Evolutionary conservation across 2,888 invertebrate genomes (phyloP).

Genomic region (Gymnocheta viridis): DNA sequence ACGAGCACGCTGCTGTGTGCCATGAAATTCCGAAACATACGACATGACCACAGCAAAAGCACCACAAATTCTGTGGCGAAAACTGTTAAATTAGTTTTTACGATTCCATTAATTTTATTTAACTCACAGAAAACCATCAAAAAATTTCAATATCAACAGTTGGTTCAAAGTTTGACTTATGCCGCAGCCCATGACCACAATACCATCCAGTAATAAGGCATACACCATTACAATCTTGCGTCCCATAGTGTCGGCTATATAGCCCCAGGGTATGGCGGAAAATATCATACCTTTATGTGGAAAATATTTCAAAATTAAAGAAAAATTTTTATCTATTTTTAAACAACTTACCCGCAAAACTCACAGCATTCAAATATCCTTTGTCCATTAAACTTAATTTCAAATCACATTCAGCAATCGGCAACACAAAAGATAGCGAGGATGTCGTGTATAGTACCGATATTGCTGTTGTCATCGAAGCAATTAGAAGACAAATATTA

Average conservation of each 20-base stretch:
- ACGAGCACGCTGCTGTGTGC: conserved; percentile 85
- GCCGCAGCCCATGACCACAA: conserved; percentile 85
- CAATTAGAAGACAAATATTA: conserved; percentile 85
- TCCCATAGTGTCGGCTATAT: conserved; percentile 88
- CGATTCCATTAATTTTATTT: background rate
- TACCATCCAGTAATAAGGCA: conserved; percentile 85
- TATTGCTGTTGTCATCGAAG: conserved; percentile 86
- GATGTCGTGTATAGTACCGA: conserved; percentile 88
- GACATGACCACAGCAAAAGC: conserved; percentile 89
- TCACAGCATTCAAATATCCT: conserved; percentile 87
- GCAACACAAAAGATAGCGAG: conserved; percentile 87
- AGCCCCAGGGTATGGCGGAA: conserved; percentile 90
- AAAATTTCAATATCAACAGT: conserved; percentile 86
- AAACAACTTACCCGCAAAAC: conserved; percentile 86
- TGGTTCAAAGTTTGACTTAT: conserved; percentile 86
- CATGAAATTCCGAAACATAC: conserved; percentile 89
- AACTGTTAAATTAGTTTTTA: background rate
- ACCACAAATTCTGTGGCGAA: conserved; percentile 84
- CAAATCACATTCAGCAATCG: conserved; percentile 89
- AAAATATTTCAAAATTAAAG: background rate
- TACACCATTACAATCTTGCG: conserved; percentile 86
- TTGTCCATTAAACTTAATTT: conserved; percentile 86
- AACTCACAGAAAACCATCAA: conserved; percentile 89
- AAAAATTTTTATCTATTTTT: background rate
- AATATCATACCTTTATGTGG: conserved; percentile 86